phyloP scores from a whole-genome alignment of 2,888 invertebrate species.

The Chloromyia formosa region DNA sequence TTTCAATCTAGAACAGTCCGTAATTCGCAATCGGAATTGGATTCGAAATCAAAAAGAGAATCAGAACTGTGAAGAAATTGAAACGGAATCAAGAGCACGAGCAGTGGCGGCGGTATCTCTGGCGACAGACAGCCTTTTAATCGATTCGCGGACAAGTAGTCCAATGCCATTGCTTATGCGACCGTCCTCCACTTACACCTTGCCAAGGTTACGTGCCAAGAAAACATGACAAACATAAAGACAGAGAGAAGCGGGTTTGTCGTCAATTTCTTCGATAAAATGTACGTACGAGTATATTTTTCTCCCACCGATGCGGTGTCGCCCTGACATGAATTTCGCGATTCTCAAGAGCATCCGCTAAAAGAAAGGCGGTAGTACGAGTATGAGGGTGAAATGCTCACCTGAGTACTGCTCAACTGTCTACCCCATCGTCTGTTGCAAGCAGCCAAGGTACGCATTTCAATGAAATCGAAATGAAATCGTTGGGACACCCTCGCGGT shows the following conservation, averaged over 20 bases:
- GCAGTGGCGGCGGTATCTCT: not conserved
- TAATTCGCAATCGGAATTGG: not conserved
- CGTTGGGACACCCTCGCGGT: not conserved
- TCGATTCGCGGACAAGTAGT: conserved; percentile 39
- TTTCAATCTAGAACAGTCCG: not conserved
- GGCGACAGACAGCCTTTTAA: conserved; percentile 25
- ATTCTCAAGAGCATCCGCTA: conserved; percentile 19
- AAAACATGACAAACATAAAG: conserved; percentile 15
- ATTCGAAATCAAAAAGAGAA: not conserved
- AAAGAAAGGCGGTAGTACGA: conserved; percentile 9
- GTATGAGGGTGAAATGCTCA: not conserved
- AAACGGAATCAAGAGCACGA: not conserved
- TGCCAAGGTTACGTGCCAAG: conserved; percentile 35
- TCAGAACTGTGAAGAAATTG: not conserved
- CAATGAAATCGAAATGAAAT: conserved; percentile 3
- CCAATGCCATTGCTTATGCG: conserved; percentile 42
- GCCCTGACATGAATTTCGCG: conserved; percentile 38
- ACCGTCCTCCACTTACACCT: conserved; percentile 39
- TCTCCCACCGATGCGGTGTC: not conserved
- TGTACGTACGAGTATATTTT: not conserved
- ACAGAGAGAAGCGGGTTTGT: not conserved
- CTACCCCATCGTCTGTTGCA: not conserved
- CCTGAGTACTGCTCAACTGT: not conserved
- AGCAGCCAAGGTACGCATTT: not conserved
- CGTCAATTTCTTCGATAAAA: not conserved